These are phyloP conservation scores for Propithecus deckenii DNA, from an alignment of 2,797 vertebrate species.

Conservation along the genomic window DNA sequence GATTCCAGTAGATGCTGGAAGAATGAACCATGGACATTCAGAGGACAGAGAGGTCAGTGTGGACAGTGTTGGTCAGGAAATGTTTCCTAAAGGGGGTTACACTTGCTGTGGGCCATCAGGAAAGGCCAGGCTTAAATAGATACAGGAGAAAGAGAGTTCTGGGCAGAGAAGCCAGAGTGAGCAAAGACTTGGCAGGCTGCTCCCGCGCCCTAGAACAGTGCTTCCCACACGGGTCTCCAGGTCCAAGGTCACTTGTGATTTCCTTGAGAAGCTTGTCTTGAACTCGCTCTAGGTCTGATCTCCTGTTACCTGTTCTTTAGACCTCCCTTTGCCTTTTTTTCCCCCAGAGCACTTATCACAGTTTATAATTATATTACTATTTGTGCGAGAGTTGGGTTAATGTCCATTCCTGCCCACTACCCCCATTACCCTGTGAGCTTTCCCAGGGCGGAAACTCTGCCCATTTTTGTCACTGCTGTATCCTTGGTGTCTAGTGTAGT, in stretches of 20 bases:
- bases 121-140: not conserved
- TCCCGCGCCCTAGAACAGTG: not conserved
- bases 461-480: not conserved
- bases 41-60: not conserved
- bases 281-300: not conserved
- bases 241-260: not conserved
- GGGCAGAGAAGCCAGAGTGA: not conserved
- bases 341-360: not conserved
- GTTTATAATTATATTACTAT: not conserved
- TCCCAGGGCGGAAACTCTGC: not conserved
- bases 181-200: not conserved
- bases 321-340: not conserved
- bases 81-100: not conserved
- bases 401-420: no score
- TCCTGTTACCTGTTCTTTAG: not conserved
- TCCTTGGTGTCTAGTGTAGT: not conserved
- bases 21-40: not conserved
- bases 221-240: not conserved
- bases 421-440: not conserved
- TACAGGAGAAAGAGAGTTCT: not conserved
- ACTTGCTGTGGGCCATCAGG: not conserved
- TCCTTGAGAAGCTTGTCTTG: not conserved
- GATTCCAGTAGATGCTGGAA: not conserved
- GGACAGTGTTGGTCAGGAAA: not conserved
- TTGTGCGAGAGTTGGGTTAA: not conserved